A percentile compares a stretch with the other conserved stretches of the same genome.
Conservation (phyloP, 2,113 vertebrate species). For the Poecilia latipinna region DNA sequence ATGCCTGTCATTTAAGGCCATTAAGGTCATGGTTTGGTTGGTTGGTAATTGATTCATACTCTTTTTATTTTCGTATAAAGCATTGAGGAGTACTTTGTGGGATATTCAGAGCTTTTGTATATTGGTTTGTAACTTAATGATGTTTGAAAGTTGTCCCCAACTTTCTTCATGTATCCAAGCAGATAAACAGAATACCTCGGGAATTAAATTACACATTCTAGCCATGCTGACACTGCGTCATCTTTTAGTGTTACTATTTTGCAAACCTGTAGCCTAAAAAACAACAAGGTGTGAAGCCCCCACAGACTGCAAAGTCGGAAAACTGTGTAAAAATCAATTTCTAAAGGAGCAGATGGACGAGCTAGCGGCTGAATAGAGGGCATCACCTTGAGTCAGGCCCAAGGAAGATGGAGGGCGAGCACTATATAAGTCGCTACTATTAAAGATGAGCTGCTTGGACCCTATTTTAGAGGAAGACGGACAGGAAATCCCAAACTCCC, state of each 20-base stretch:
- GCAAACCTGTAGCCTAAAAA: not conserved
- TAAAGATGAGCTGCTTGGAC: not conserved
- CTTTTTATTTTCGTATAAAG: not conserved
- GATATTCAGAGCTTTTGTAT: not conserved
- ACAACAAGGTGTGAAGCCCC: not conserved
- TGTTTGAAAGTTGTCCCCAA: not conserved
- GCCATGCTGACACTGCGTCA: not conserved
- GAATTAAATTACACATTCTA: not conserved
- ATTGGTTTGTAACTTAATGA: not conserved
- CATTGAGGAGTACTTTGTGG: not conserved
- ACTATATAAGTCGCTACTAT: not conserved
- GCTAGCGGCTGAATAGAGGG: not conserved
- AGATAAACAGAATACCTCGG: not conserved
- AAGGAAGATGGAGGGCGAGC: not conserved
- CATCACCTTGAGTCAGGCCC: not conserved
- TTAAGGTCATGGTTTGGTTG: not conserved
- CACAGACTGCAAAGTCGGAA: not conserved
- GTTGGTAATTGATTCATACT: not conserved
- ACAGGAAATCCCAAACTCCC: not conserved
- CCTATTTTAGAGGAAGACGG: not conserved
- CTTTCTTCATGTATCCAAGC: not conserved
- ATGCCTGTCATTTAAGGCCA: too few relatives aligned
- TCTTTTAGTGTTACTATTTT: not conserved
- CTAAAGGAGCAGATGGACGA: constrained; percentile 3
- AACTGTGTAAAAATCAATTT: not conserved